phyloP scores from a whole-genome alignment of 92 coral and sea anemone species.

The Heteractis magnifica region DNA sequence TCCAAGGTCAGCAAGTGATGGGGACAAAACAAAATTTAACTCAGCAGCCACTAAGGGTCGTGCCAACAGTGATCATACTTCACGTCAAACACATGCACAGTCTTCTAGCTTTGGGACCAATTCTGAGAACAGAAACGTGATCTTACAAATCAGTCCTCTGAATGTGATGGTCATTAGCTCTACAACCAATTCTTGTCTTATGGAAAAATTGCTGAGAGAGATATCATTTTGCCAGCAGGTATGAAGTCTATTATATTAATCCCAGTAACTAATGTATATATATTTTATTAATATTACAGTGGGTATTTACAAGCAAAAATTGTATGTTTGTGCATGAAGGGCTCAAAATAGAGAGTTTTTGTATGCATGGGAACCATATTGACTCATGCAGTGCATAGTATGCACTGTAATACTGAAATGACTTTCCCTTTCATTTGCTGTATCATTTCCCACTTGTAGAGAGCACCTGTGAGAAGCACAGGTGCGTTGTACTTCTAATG shows the following conservation, averaged over 20 bases:
- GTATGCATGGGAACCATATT: no score
- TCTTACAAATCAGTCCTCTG: conserved; percentile 55
- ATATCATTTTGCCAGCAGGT: conserved; percentile 99
- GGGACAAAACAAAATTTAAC: conserved; percentile 50
- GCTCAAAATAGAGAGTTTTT: no score
- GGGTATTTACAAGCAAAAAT: no score
- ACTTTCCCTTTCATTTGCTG: no score
- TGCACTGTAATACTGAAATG: no score
- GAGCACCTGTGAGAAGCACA: no score
- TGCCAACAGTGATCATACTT: conserved; percentile 33
- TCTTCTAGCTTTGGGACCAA: conserved; percentile 57
- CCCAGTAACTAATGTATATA: background rate
- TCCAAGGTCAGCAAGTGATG: conserved; percentile 97
- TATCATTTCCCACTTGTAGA: no score
- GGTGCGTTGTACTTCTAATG: no score
- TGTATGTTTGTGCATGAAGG: no score
- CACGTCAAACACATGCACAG: conserved; percentile 49
- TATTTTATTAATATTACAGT: no score
- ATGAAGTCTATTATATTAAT: background rate
- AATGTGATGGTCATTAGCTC: conserved; percentile 46
- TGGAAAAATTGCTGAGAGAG: conserved; percentile 88
- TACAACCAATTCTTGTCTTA: conserved; percentile 47
- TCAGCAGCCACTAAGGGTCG: conserved; percentile 22
- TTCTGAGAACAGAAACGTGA: conserved; percentile 64
- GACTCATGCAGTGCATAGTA: no score